Conservation (phyloP, 2,888 invertebrate species). For the Orchestes rusci region DNA sequence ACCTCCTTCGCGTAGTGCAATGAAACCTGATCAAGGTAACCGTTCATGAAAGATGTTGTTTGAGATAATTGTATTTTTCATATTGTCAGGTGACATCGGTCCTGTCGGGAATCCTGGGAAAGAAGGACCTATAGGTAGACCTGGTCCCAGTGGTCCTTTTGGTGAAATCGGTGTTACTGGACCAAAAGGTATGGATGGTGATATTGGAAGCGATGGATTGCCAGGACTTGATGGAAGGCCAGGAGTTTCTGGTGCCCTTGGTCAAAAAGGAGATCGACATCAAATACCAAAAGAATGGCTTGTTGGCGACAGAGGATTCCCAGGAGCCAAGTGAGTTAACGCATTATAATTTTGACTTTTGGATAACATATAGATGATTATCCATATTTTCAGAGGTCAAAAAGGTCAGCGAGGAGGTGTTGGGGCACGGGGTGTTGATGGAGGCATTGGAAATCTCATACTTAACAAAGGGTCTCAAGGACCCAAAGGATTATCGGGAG, state of each 20-base stretch:
- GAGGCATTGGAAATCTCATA: constrained; percentile 25
- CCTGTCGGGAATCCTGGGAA: constrained; percentile 49
- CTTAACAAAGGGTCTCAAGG: constrained; percentile 42
- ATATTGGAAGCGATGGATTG: constrained; percentile 36
- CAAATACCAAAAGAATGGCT: constrained; percentile 45
- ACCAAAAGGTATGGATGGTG: constrained; percentile 49
- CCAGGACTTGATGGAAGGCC: constrained; percentile 40
- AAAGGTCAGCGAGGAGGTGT: constrained; percentile 16
- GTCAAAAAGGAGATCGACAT: constrained; percentile 53
- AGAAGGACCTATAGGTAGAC: constrained; percentile 45
- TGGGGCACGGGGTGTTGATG: constrained; percentile 29
- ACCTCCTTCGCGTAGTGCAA: constrained; percentile 26
- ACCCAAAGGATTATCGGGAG: constrained; percentile 43
- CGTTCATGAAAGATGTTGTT: background rate
- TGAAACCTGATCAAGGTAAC: constrained; percentile 20
- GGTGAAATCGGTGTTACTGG: constrained; percentile 28
- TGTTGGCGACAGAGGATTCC: constrained; percentile 46
- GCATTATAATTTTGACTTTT: background rate
- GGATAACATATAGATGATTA: background rate
- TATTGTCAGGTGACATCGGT: constrained; percentile 32
- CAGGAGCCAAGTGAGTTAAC: constrained; percentile 40
- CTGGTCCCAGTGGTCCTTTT: constrained; percentile 27
- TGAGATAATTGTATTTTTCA: background rate
- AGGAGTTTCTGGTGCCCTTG: constrained; percentile 44
- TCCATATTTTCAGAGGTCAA: constrained; percentile 7